Conservation (phyloP, 2,797 vertebrate genomes). For the Sebastes umbrosus region DNA sequence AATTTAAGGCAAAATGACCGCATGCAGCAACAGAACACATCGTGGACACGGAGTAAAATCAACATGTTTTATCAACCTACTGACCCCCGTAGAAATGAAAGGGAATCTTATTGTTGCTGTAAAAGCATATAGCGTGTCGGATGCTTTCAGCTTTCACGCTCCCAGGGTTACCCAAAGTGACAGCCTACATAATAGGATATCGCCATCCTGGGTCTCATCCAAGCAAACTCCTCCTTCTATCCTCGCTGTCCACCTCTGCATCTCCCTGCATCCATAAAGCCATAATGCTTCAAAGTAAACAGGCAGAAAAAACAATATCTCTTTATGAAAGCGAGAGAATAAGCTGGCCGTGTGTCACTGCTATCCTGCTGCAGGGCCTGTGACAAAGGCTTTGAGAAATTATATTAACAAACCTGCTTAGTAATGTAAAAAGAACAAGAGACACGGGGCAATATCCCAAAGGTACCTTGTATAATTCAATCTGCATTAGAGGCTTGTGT, state of each 20-base stretch:
- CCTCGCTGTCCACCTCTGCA: conserved; percentile 30
- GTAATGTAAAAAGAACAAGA: conserved; percentile 57
- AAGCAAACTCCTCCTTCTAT: conserved; percentile 51
- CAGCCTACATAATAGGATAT: conserved; percentile 71
- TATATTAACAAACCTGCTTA: conserved; percentile 71
- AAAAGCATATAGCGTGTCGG: conserved; percentile 44
- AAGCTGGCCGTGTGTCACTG: conserved; percentile 25
- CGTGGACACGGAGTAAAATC: not conserved
- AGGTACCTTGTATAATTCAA: conserved; percentile 60
- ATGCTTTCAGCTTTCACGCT: conserved; percentile 45
- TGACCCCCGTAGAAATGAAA: conserved; percentile 47
- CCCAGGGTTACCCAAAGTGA: conserved; percentile 60
- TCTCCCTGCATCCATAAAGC: conserved; percentile 47
- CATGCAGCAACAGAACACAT: not conserved
- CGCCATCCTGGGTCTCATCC: conserved; percentile 48
- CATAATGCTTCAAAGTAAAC: conserved; percentile 52
- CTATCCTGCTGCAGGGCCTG: conserved; percentile 31
- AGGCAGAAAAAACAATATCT: conserved; percentile 51
- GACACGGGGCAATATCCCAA: conserved; percentile 54
- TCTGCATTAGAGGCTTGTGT: conserved; percentile 43
- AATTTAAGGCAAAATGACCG: not conserved
- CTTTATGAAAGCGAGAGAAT: conserved; percentile 55
- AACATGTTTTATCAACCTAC: conserved; percentile 28
- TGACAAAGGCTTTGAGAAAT: conserved; percentile 48
- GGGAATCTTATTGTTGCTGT: conserved; percentile 45